Base-by-base conservation (phyloP, 2,797 vertebrate species). In the Apogon hyalosoma region DNA sequence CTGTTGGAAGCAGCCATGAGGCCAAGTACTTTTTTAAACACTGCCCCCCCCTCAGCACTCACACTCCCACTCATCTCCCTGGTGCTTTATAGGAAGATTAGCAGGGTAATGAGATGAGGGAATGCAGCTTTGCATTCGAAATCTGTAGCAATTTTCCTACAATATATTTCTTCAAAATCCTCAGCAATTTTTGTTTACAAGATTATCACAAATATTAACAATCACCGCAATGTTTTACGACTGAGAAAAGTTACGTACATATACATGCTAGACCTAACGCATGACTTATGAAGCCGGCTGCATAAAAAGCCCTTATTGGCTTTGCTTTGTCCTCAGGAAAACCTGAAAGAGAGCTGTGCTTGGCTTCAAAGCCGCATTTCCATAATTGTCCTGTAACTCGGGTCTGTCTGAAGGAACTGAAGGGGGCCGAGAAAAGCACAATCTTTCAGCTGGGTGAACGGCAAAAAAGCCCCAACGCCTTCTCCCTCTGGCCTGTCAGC, bases 331-430 rank as follows among this genome's bases (percentile, higher is more conserved):
- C 92, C 92, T 76, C 82, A 82, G 88, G 85, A 88, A 92, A 90
- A 93, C 93, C 92, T 95, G 93, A 94, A 94, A 95, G 94, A 93
- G 86, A 86, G 85, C 89, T 94, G 90, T 87, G 93, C 93, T 92
- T 57, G 36, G 95, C 95, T 97, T 98, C 96, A 98, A 97, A 98
- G 96, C 90, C 48, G 45, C 95, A 97, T 98, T 98, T 97, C 97
- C 97, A 98, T 98, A 97, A 98, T 97, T 96, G 95, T 95, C 95
- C 95, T 97, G 96, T 96, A 96, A 97, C 96, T 97, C 81, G 88
- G 95, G 95, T 92, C 95, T 83, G 88, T 90, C 83, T 90, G 87
- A 85, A 67, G 95, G 95, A 96, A 94, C 94, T 94, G 93, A 94
- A 95, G 78, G 84, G 81, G 83, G 83, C 77, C 86, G 85, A 88